Conservation (phyloP, 1,140 invertebrate species). For the Drosophila sucinea region DNA sequence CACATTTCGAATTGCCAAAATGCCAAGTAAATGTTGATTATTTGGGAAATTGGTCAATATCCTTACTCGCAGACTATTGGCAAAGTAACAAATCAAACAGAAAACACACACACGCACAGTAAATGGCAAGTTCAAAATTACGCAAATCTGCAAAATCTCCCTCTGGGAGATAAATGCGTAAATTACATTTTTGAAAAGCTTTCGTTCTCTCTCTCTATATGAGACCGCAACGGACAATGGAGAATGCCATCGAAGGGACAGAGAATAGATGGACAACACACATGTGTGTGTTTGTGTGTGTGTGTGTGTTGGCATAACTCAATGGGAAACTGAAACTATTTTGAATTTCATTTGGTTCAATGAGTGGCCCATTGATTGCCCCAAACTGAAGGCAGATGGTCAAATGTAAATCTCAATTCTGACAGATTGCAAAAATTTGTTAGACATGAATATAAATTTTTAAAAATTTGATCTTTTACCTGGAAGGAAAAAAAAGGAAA, state of each 20-base stretch:
- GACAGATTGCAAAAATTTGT: neutral
- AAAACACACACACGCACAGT: neutral
- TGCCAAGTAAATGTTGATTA: slow-evolving; percentile 21
- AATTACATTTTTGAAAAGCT: slow-evolving; percentile 18
- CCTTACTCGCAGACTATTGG: neutral
- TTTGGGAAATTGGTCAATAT: slow-evolving; percentile 21
- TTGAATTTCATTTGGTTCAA: neutral
- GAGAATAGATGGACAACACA: neutral
- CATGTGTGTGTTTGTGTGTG: neutral
- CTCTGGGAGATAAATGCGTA: neutral
- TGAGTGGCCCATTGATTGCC: neutral
- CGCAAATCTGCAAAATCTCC: neutral
- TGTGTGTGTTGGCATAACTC: neutral
- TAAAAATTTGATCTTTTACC: slow-evolving; percentile 3
- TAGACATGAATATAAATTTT: neutral
- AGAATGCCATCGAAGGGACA: neutral
- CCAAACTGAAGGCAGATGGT: neutral
- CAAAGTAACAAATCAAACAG: slow-evolving; percentile 1
- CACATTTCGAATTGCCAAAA: slow-evolving; percentile 21
- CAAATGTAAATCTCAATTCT: neutral
- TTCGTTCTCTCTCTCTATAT: neutral
- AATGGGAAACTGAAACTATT: neutral
- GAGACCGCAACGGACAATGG: neutral
- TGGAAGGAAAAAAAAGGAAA: neutral
- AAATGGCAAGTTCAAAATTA: slow-evolving; percentile 16